Conservation (phyloP, 2,113 vertebrate genomes). For the Neoarius graeffei region DNA sequence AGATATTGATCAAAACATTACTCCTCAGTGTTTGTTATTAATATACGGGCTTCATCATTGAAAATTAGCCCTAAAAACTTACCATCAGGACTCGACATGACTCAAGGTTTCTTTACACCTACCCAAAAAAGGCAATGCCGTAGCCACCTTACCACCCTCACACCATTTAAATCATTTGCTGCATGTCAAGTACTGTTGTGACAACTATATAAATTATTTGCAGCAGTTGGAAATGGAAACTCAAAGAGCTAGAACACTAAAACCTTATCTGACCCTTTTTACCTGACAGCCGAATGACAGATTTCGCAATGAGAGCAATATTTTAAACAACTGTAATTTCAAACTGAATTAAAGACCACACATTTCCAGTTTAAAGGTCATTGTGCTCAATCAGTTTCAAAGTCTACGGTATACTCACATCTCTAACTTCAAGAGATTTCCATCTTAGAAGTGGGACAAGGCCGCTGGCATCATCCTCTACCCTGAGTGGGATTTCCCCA, state of each 20-base stretch:
- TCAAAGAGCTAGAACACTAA: neutral
- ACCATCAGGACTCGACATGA: neutral
- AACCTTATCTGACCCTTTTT: neutral
- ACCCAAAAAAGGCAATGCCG: neutral
- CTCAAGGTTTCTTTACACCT: neutral
- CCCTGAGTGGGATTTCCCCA: conserved; percentile 13
- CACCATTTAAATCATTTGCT: neutral
- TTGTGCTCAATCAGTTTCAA: neutral
- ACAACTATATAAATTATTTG: neutral
- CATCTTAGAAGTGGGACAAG: neutral
- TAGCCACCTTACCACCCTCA: neutral
- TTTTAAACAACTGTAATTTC: neutral
- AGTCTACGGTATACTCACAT: neutral
- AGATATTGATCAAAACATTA: neutral
- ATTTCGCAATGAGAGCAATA: neutral
- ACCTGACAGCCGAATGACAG: neutral
- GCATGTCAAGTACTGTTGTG: neutral
- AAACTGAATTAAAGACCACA: neutral
- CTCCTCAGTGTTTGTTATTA: neutral
- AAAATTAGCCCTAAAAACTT: neutral
- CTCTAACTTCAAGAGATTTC: neutral
- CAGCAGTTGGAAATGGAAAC: neutral
- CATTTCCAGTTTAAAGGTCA: neutral
- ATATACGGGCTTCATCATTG: neutral
- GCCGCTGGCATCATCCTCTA: too few species aligned